These are phyloP conservation scores for Mesopsocus fuscifrons DNA, from an alignment of 2,888 invertebrate genomes.

Conservation along the genomic window DNA sequence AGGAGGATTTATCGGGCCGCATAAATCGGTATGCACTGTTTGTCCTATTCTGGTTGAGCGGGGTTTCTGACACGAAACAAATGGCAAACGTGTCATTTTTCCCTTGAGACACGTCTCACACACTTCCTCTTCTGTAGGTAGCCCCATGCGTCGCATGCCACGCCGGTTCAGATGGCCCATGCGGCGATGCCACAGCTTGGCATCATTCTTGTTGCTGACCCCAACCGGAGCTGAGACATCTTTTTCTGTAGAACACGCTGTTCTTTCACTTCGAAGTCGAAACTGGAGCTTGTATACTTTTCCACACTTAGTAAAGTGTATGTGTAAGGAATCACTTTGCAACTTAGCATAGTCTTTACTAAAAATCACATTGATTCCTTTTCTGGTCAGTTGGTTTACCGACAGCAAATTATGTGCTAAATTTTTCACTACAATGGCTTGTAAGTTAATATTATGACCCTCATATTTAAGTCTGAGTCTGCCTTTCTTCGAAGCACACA, in stretches of 20 bases:
- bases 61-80: neutral
- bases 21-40: neutral
- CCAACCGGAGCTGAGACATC: no score
- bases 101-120: neutral
- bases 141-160: neutral
- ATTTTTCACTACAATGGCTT: neutral
- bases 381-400: neutral
- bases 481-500: neutral
- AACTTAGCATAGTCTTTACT: neutral
- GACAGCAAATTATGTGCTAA: neutral
- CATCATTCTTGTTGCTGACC: neutral
- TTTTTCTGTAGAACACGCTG: no score
- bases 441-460: neutral
- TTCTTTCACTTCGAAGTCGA: no score
- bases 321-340: no score
- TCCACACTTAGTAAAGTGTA: no score
- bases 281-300: no score
- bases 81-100: neutral
- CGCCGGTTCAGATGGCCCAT: neutral
- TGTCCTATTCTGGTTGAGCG: neutral
- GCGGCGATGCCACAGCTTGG: neutral
- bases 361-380: neutral
- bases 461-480: neutral
- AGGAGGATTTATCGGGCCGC: neutral
- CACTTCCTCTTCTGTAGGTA: neutral